Base-by-base conservation (phyloP, 2,113 vertebrate species). In the Apus apus region DNA sequence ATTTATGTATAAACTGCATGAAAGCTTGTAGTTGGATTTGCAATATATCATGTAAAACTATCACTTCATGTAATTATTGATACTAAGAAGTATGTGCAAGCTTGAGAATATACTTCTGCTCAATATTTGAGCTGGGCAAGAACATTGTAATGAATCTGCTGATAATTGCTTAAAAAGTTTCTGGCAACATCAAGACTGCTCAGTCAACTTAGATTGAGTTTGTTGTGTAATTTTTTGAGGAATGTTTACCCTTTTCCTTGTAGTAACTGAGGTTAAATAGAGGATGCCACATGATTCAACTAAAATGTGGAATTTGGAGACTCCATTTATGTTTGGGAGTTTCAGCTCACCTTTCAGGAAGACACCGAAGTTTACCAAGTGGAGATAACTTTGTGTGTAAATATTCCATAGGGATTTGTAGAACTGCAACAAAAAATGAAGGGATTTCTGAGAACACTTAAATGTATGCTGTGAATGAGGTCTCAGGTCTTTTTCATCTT, bases 21-120 rank as follows among this genome's bases (percentile, higher is more conserved):
- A 89, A 89, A 93, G 40, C 83, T 92, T 75, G 74, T 72, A 71
- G 81, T 43, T 91, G 79, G 67, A 64, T 88, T 57, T 94, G 77
- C 34, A 80, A 80, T 93, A 71, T 77, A 83, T 85, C 30, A 87
- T 83, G 67, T 93, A 85, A 91, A 95, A 61, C 82, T 76, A 72
- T 83, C 89, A 85, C 58, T 91, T 96, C 66, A 11, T 61, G 43
- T 66, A 92, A 94, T 93, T 91, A 85, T 64, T 89, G 81, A 91
- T 88, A 79, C 90, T 36, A 43, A 85, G 57, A 94, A 91, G 16
- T 82, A 91, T 61, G 60, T 60, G 67, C 27, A 79, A 56, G 10
- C 45, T 48, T 87, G 60, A 80, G 60, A 81, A 46, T 74, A 20
- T 23, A 80, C 56, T 65, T 72, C 51, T 79, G 30, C 26, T 91